These are phyloP conservation scores for Gopherus evgoodei DNA, from an alignment of 2,113 vertebrate genomes.

Conservation along the genomic window DNA sequence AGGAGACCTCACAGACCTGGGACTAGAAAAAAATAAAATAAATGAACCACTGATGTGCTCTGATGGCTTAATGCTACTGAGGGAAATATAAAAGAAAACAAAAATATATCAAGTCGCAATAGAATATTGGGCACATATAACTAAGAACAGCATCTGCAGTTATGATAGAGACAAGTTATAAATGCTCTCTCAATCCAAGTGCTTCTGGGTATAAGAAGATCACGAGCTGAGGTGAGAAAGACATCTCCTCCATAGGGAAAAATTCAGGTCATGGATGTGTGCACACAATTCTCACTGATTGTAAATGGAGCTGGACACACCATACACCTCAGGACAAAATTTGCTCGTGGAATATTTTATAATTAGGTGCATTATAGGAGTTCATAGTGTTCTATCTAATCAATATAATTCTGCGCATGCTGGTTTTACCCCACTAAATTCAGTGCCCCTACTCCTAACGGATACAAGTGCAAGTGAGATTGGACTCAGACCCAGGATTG, in stretches of 20 bases:
- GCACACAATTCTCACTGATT: background rate
- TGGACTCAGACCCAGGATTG: background rate
- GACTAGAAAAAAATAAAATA: background rate
- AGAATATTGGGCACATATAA: background rate
- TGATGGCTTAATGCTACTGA: background rate
- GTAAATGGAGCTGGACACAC: background rate
- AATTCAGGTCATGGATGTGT: background rate
- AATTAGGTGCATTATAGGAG: background rate
- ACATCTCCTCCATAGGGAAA: background rate
- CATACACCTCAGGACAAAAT: background rate
- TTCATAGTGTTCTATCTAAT: background rate
- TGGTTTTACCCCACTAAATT: background rate
- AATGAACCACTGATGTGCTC: background rate
- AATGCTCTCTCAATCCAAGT: background rate
- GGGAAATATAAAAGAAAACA: background rate
- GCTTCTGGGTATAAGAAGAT: background rate
- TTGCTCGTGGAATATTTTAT: background rate
- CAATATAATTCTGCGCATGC: background rate
- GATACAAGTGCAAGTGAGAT: background rate
- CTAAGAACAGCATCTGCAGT: conserved; percentile 46
- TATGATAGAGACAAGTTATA: conserved; percentile 4
- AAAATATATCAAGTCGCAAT: background rate
- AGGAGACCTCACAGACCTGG: background rate
- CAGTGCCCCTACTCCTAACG: background rate
- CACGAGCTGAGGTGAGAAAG: conserved; percentile 39